Conservation (phyloP, 92 coral and sea anemone genomes). For the Umimayanthus chanpuru region DNA sequence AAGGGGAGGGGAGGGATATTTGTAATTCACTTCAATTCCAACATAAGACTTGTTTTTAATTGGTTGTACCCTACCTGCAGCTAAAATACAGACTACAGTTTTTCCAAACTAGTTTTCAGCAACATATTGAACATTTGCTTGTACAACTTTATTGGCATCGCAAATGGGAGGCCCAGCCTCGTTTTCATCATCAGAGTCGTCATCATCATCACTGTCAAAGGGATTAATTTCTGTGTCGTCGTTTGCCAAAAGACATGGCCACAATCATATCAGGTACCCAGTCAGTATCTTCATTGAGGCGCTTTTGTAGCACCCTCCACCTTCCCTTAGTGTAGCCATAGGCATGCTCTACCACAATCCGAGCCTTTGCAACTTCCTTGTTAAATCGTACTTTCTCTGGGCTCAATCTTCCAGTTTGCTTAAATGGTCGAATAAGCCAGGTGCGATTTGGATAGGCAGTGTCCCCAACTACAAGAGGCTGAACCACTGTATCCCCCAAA, state of each 20-base stretch:
- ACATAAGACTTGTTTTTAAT: background rate
- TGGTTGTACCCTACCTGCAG: background rate
- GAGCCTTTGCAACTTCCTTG: slow-evolving; percentile 58
- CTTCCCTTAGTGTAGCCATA: slow-evolving; percentile 48
- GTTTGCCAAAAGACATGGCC: slow-evolving; percentile 32
- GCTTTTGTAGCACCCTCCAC: slow-evolving; percentile 43
- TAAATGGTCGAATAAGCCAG: slow-evolving; percentile 57
- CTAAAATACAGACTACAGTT: slow-evolving; percentile 40
- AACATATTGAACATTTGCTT: slow-evolving; percentile 48
- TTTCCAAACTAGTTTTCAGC: slow-evolving; percentile 40
- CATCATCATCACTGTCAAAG: slow-evolving; percentile 20
- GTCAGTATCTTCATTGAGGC: slow-evolving; percentile 21
- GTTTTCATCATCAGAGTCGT: slow-evolving; percentile 11
- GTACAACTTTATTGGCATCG: slow-evolving; percentile 35
- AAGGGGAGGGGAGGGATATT: background rate
- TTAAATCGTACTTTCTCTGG: slow-evolving; percentile 51
- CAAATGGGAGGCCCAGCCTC: slow-evolving; percentile 17
- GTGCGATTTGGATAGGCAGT: slow-evolving; percentile 50
- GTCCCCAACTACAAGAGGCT: slow-evolving; percentile 51
- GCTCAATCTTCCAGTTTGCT: slow-evolving; percentile 54
- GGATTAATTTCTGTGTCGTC: slow-evolving; percentile 13
- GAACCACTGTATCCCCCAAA: slow-evolving; percentile 46
- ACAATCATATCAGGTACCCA: slow-evolving; percentile 6
- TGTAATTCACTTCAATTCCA: background rate
- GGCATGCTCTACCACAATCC: slow-evolving; percentile 45